Evolutionary conservation across 2,113 vertebrate genomes (phyloP).

Genomic region (Hippocampus guttulatus): DNA sequence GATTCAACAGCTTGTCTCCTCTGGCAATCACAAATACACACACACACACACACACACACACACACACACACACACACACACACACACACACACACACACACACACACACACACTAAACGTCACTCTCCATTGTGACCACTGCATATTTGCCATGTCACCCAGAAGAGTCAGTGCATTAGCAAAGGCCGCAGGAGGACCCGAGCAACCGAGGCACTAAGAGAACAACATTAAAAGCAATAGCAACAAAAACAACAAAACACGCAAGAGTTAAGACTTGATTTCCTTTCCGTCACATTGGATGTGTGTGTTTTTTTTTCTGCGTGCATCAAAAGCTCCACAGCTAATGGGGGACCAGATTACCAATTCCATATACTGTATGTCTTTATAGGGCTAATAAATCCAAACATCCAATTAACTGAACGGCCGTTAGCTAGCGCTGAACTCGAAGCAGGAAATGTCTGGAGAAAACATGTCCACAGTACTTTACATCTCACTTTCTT

Average conservation of each 20-base stretch:
- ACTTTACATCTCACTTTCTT: no score
- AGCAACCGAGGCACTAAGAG: slow-evolving; percentile 2
- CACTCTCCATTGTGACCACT: slow-evolving; percentile 31
- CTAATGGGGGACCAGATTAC: no score
- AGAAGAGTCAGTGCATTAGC: slow-evolving; percentile 36
- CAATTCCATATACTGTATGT: no score
- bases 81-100: neutral
- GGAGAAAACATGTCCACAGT: no score
- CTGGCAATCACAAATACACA: slow-evolving; percentile 32
- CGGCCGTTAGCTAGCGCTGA: no score
- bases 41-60: neutral
- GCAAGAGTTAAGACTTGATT: slow-evolving; percentile 21
- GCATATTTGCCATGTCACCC: slow-evolving; percentile 39
- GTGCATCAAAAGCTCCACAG: no score
- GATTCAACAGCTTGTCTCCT: slow-evolving; percentile 55
- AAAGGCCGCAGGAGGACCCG: slow-evolving; percentile 32
- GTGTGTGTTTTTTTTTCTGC: neutral
- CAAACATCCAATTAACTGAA: no score
- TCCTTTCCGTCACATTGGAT: neutral
- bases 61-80: neutral
- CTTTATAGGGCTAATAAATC: no score
- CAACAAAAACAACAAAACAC: slow-evolving; percentile 18
- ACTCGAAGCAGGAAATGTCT: no score
- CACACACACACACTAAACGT: neutral
- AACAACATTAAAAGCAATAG: slow-evolving; percentile 24